Evolutionary conservation across 1,140 invertebrate species (phyloP).

Genomic region (Drosophila albomicans): DNA sequence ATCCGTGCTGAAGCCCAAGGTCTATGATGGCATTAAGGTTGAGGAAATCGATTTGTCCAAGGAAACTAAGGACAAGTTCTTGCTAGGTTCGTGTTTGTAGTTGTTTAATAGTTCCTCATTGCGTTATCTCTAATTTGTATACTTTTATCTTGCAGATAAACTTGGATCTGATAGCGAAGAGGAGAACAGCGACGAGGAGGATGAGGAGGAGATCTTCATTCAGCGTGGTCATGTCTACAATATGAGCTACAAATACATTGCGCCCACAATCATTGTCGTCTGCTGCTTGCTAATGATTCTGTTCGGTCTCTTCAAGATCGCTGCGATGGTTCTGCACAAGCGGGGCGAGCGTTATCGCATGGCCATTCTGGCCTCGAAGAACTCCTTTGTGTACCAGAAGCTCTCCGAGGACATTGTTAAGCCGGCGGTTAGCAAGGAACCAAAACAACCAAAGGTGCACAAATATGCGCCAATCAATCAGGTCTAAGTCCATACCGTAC

Average conservation of each 20-base stretch:
- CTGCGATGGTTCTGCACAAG: constrained; percentile 85
- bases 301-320: constrained; percentile 85
- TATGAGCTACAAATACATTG: constrained; percentile 85
- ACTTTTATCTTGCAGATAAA: constrained; percentile 57
- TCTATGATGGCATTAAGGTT: constrained; percentile 66
- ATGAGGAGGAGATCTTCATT: constrained; percentile 85
- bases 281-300: constrained; percentile 85
- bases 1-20: constrained; percentile 42
- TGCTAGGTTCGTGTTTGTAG: constrained; percentile 58
- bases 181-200: constrained; percentile 69
- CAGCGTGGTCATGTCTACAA: constrained; percentile 85
- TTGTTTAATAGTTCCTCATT: not conserved
- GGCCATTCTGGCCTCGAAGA: constrained; percentile 85
- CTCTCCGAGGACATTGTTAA: constrained; percentile 86
- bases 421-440: constrained; percentile 77
- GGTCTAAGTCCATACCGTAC: constrained; percentile 70
- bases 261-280: constrained; percentile 85
- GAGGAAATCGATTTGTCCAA: constrained; percentile 83
- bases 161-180: constrained; percentile 65
- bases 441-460: constrained; percentile 87
- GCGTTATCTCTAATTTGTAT: not conserved
- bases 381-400: constrained; percentile 87
- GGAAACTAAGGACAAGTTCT: constrained; percentile 78
- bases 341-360: constrained; percentile 86
- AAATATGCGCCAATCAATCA: constrained; percentile 86